Evolutionary conservation across 53 echinoderm and acorn worm species (phyloP).

Genomic region (Echinarachnius parma): DNA sequence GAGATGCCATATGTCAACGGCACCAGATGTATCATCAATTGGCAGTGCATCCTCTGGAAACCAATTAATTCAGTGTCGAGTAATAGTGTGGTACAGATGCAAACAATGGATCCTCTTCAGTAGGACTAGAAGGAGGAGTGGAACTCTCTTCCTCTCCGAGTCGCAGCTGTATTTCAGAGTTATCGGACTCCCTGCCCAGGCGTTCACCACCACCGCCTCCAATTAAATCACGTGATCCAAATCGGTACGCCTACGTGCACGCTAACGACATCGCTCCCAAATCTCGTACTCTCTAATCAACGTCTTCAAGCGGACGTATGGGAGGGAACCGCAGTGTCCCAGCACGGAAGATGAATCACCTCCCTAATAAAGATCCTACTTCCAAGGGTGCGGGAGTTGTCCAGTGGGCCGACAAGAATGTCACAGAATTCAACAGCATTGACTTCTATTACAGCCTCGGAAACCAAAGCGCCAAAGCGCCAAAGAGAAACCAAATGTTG

Average conservation of each 20-base stretch:
- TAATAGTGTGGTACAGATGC: too few relatives aligned
- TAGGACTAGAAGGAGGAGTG: too few relatives aligned
- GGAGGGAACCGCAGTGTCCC: slow-evolving; percentile 2
- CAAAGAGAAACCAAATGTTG: too few relatives aligned
- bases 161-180: too few relatives aligned
- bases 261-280: not conserved
- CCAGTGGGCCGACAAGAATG: slow-evolving; percentile 19
- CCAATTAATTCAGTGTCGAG: too few relatives aligned
- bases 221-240: not conserved
- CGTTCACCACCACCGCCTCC: slow-evolving; percentile 31
- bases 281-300: slow-evolving; percentile 32
- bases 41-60: too few relatives aligned
- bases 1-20: too few relatives aligned
- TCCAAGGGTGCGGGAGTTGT: slow-evolving; percentile 23
- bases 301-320: slow-evolving; percentile 31
- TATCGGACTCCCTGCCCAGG: slow-evolving; percentile 1
- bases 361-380: slow-evolving; percentile 20
- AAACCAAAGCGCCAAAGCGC: slow-evolving; percentile 28
- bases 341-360: slow-evolving; percentile 22
- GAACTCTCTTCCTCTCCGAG: too few relatives aligned
- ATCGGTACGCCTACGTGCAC: not conserved
- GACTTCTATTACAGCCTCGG: slow-evolving; percentile 28
- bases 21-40: too few relatives aligned
- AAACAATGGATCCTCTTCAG: too few relatives aligned
- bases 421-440: slow-evolving; percentile 4